These are phyloP conservation scores for Allolobophora icterica DNA, from an alignment of 2,888 invertebrate species.

Conservation along the genomic window DNA sequence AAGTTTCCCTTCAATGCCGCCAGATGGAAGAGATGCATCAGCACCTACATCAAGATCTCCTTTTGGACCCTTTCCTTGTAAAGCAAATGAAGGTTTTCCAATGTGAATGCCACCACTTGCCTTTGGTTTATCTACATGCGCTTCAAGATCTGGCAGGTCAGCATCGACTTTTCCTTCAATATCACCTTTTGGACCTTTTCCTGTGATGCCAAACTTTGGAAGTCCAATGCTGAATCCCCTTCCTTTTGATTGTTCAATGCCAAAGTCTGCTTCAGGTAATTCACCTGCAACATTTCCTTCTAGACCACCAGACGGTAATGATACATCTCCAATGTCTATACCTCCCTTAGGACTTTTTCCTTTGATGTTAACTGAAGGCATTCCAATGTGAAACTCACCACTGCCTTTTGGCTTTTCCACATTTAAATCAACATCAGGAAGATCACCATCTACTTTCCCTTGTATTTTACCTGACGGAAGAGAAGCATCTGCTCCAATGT, in stretches of 20 bases:
- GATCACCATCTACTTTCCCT: background rate
- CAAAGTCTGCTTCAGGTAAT: constrained; percentile 23
- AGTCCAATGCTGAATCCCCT: constrained; percentile 20
- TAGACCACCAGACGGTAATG: background rate
- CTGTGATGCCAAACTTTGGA: constrained; percentile 27
- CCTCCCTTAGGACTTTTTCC: constrained; percentile 32
- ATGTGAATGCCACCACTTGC: constrained; percentile 31
- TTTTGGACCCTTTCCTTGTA: constrained; percentile 29
- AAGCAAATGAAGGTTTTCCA: constrained; percentile 12
- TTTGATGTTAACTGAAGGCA: constrained; percentile 38
- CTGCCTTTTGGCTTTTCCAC: constrained; percentile 12
- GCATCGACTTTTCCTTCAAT: constrained; percentile 33
- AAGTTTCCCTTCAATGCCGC: background rate
- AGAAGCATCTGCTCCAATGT: background rate
- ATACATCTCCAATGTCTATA: constrained; percentile 25
- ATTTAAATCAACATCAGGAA: constrained; percentile 12
- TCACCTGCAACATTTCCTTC: background rate
- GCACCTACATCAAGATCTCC: constrained; percentile 31
- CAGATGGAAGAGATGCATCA: constrained; percentile 19
- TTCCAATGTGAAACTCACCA: constrained; percentile 32
- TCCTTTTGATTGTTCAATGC: constrained; percentile 25
- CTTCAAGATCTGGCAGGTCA: constrained; percentile 33
- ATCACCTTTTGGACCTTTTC: constrained; percentile 36
- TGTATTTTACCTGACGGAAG: background rate
- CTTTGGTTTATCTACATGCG: constrained; percentile 33